Base-by-base conservation (phyloP, 2,113 vertebrate genomes). In the Promerops cafer region DNA sequence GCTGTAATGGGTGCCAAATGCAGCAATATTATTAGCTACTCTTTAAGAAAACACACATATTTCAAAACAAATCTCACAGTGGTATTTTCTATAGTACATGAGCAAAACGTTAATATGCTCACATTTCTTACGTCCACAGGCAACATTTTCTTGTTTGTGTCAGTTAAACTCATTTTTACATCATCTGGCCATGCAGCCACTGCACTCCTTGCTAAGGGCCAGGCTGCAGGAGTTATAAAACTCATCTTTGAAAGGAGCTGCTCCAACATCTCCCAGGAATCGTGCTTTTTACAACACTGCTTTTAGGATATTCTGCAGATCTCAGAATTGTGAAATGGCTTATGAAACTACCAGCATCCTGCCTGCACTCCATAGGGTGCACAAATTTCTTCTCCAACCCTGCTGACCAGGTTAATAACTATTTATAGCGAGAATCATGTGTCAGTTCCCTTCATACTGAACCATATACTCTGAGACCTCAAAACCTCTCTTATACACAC, bases 1-100 rank as follows among this genome's bases (percentile, higher is more conserved):
- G 87, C 80, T 83, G 81, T 44, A 94, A 96, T 64, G 90, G 96
- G 66, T 96, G 93, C 87, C 90, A 94, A 96, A 89, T 56, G 83
- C 74, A 65, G 79, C 28, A 88, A 72, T 37, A 96, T 78, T 96
- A 95, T 89, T 90, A 96, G 88, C 93, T 77, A 45, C 83, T 93
- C 92, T 87, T 77, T 57, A 64, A 75, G 74, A 87, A 80, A 80
- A 24, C 50, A 89, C n/a, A 23, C 35, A 9, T n/a, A 86, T 84
- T 94, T 94, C 93, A 90, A 93, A 95, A 94, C 92, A 94, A 94
- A 93, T 78, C 80, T 90, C 88, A 81, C 83, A 35, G 2, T 35
- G 86, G 1, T 89, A 84, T 87, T 94, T 96, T 80, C 80, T 72
- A 60, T 3, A n/a, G 27, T 87, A 78, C 49, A 90, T 1, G 30